Evolutionary conservation across 2,113 vertebrate species (phyloP).

Genomic region (Anguilla rostrata): DNA sequence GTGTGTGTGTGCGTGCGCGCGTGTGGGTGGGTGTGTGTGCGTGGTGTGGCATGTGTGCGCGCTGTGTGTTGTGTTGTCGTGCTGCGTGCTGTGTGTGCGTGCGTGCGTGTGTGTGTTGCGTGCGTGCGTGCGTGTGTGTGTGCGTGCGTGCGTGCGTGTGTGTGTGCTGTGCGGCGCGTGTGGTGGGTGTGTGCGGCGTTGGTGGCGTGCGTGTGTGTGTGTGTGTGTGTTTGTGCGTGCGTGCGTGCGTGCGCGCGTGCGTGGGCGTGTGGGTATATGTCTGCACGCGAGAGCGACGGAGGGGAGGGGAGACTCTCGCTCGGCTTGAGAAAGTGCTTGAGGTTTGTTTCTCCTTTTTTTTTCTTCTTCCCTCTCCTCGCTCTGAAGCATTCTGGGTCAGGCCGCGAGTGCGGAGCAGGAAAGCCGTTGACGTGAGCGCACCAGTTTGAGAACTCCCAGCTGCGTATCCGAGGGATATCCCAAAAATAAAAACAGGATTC

Average conservation of each 20-base stretch:
- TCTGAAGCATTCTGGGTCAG: conserved; percentile 28
- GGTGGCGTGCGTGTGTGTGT: no score
- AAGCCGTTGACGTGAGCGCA: conserved; percentile 43
- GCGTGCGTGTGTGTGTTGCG: not conserved
- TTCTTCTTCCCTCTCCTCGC: not conserved
- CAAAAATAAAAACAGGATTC: conserved; percentile 13
- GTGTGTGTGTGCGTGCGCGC: no score
- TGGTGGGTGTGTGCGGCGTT: no score
- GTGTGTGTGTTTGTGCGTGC: not conserved
- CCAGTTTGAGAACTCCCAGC: conserved; percentile 45
- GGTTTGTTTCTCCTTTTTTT: not conserved
- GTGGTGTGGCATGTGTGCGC: no score
- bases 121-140: not conserved
- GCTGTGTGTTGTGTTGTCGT: no score
- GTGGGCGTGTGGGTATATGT: not conserved
- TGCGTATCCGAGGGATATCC: conserved; percentile 39
- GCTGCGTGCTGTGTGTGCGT: not conserved
- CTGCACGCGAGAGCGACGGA: not conserved
- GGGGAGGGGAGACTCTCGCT: not conserved
- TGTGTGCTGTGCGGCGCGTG: not conserved
- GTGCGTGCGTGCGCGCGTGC: no score
- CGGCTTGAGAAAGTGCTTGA: not conserved
- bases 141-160: not conserved
- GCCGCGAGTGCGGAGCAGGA: conserved; percentile 46
- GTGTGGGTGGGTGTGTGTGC: not conserved